A percentile compares a stretch with the other conserved stretches of the same genome.
These are phyloP conservation scores for Argynnis bischoffii DNA, from an alignment of 2,888 invertebrate species.

Conservation along the genomic window DNA sequence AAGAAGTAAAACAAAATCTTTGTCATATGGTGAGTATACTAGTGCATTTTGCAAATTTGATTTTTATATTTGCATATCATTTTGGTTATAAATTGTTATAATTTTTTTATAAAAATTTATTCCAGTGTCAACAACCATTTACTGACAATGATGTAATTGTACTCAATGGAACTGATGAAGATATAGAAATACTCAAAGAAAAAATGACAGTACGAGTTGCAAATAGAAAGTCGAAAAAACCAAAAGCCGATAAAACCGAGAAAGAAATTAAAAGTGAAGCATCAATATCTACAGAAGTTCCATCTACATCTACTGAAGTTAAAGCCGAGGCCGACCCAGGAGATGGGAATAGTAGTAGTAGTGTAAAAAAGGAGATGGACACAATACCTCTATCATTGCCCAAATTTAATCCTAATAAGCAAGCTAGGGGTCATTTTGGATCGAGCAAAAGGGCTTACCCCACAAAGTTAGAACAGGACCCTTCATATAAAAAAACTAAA, in stretches of 20 bases:
- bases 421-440: slow-evolving; percentile 71
- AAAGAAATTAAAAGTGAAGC: slow-evolving; percentile 45
- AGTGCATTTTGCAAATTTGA: background rate
- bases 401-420: slow-evolving; percentile 72
- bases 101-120: slow-evolving; percentile 35
- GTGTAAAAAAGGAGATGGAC: slow-evolving; percentile 68
- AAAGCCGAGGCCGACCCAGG: slow-evolving; percentile 64
- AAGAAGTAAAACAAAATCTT: slow-evolving; percentile 89
- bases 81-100: slow-evolving; percentile 14
- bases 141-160: slow-evolving; percentile 90
- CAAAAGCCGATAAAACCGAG: slow-evolving; percentile 59
- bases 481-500: slow-evolving; percentile 89
- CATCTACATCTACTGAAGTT: slow-evolving; percentile 52
- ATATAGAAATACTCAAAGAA: slow-evolving; percentile 84
- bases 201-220: slow-evolving; percentile 87
- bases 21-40: slow-evolving; percentile 78
- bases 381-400: slow-evolving; percentile 73
- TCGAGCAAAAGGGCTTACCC: slow-evolving; percentile 67
- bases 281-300: slow-evolving; percentile 39
- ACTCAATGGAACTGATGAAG: slow-evolving; percentile 93
- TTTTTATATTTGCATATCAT: background rate
- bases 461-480: slow-evolving; percentile 79
- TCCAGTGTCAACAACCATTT: slow-evolving; percentile 90
- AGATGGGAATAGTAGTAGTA: slow-evolving; percentile 52
- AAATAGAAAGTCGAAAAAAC: slow-evolving; percentile 87